These are phyloP conservation scores for Odontocerum albicorne DNA, from an alignment of 2,888 invertebrate genomes.

Conservation along the genomic window DNA sequence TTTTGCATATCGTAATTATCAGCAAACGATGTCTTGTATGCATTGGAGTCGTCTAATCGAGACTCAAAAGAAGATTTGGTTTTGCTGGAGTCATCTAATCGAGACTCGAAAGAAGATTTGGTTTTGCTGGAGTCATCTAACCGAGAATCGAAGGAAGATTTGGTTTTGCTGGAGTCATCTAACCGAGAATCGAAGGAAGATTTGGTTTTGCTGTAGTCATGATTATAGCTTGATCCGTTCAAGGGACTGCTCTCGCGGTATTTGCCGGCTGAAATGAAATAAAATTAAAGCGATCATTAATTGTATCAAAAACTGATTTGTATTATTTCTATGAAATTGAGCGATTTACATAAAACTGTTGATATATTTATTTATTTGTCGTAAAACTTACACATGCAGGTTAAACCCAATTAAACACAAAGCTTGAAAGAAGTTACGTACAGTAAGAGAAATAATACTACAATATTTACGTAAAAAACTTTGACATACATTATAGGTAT, in stretches of 20 bases:
- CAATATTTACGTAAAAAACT: too few species aligned
- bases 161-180: constrained; percentile 27
- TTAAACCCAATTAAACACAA: too few species aligned
- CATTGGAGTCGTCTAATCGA: constrained; percentile 42
- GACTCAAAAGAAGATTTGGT: too few species aligned
- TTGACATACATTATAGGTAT: too few species aligned
- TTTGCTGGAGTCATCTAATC: too few species aligned
- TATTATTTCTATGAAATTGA: too few species aligned
- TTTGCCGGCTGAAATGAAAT: constrained; percentile 48
- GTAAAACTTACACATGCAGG: too few species aligned
- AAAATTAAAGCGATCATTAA: not conserved
- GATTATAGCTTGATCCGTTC: constrained; percentile 42
- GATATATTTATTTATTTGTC: too few species aligned
- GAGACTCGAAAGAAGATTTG: constrained; percentile 37
- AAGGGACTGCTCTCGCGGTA: constrained; percentile 54
- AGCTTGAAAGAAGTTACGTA: too few species aligned
- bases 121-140: constrained; percentile 45
- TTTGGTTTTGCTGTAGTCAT: constrained; percentile 27
- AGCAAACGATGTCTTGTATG: constrained; percentile 40
- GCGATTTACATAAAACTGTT: too few species aligned
- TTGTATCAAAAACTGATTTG: not conserved
- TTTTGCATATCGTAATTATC: constrained; percentile 45
- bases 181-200: constrained; percentile 20
- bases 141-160: constrained; percentile 22
- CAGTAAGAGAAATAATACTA: too few species aligned